These are phyloP conservation scores for Camponotus pennsylvanicus DNA, from an alignment of 1,140 invertebrate species.

Conservation along the genomic window DNA sequence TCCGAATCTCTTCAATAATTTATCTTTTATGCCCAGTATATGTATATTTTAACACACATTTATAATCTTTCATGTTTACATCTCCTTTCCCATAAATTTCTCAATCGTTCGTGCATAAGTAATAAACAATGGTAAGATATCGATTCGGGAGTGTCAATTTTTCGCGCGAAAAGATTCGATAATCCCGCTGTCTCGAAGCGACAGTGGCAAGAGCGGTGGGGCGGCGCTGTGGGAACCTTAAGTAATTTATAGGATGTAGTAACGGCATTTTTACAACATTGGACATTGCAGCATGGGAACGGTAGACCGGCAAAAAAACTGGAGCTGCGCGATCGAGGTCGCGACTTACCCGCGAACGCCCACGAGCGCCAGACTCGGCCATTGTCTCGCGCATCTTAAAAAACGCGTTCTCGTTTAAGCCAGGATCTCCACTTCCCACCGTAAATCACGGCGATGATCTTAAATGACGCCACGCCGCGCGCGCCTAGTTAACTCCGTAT, in stretches of 20 bases:
- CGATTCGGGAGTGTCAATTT: slow-evolving; percentile 68
- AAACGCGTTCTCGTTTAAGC: slow-evolving; percentile 80
- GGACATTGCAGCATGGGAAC: slow-evolving; percentile 81
- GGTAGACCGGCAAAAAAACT: slow-evolving; percentile 79
- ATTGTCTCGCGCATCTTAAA: slow-evolving; percentile 79
- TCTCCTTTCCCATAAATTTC: neutral
- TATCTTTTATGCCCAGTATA: neutral
- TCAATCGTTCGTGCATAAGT: neutral
- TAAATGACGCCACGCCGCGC: slow-evolving; percentile 63
- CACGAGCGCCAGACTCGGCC: slow-evolving; percentile 79
- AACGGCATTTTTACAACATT: slow-evolving; percentile 80
- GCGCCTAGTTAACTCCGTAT: slow-evolving; percentile 32
- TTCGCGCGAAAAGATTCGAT: slow-evolving; percentile 60
- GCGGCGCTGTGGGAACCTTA: slow-evolving; percentile 77
- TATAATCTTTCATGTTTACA: neutral
- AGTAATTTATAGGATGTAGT: slow-evolving; percentile 82
- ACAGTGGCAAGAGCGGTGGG: slow-evolving; percentile 46
- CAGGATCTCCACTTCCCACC: slow-evolving; percentile 77
- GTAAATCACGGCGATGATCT: slow-evolving; percentile 82
- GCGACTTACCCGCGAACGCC: slow-evolving; percentile 81
- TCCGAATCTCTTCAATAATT: neutral
- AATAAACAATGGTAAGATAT: slow-evolving; percentile 40
- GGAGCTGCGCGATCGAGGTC: slow-evolving; percentile 81
- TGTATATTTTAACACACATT: neutral
- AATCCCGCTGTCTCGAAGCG: slow-evolving; percentile 55